Base-by-base conservation (phyloP, 2,797 vertebrate species). In the Alectoris magna region DNA sequence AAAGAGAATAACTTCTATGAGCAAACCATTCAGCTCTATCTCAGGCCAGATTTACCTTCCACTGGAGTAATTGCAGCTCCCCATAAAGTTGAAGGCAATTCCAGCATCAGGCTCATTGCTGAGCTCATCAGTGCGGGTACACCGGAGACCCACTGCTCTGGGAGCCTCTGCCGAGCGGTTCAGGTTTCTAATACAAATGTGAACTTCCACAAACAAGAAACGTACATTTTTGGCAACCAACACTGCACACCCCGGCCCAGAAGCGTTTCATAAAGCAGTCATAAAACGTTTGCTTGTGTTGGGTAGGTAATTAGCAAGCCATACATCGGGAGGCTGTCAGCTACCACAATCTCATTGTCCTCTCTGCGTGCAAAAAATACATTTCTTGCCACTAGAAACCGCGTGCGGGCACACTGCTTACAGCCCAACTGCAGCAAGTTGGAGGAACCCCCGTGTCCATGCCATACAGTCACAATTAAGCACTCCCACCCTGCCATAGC, bases 381-480 rank as follows among this genome's bases (percentile, higher is more conserved):
- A 24, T 34, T 88, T 60, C 84, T 46, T 71, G 43, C 79, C 39
- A 63, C 58, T 90, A 63, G 75, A 84, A 90, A 31, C 87, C 53
- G 9, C 0, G 0, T 64, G 22, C 24, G 19, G 46, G 63, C 49
- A 11, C 67, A 86, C 64, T 39, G 82, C 55, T 67, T 79, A 12
- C 38, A 69, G 17, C 59, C 64, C 64, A 74, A 76, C 53, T 70
- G 62, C 68, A 38, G 58, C 1, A 1, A 93, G 56, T 80, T 69
- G 46, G 84, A 81, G 74, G 72, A 90, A 85, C 67, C 77, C 7
- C 49, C 67, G 19, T 0, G 0, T 76, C 53, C 71, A 2, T 19
- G 36, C 13, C 86, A 75, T 31, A 49, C 15, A 63, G 43, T 62
- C 46, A 2, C 73, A 97, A 96, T 96, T 91, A 96, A 96, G 96